These are phyloP conservation scores for Phyllostomus hastatus DNA, from an alignment of 2,113 vertebrate genomes.

Conservation along the genomic window DNA sequence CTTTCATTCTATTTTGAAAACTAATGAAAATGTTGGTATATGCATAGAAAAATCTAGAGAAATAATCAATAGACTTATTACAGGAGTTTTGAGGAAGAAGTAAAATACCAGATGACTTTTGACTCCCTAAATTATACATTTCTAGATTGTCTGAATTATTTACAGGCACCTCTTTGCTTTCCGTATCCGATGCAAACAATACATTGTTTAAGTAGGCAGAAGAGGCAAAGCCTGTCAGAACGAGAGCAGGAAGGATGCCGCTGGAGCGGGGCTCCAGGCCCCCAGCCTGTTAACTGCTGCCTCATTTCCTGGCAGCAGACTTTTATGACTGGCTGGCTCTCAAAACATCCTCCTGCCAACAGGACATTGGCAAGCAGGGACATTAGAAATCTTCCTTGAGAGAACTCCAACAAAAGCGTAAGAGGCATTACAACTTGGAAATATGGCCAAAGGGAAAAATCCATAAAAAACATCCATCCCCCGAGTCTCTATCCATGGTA, in stretches of 20 bases:
- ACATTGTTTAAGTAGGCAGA: constrained; percentile 16
- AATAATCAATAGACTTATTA: neutral
- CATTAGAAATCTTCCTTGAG: constrained; percentile 54
- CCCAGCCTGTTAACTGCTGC: neutral
- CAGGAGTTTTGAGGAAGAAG: neutral
- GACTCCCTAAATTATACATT: constrained; percentile 38
- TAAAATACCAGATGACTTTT: neutral
- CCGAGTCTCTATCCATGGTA: neutral
- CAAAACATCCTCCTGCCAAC: neutral
- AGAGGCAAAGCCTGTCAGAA: neutral
- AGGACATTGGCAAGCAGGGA: neutral
- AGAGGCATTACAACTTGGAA: constrained; percentile 40
- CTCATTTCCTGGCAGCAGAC: constrained; percentile 14
- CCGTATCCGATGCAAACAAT: constrained; percentile 5
- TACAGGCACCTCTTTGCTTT: constrained; percentile 35
- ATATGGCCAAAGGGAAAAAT: constrained; percentile 43
- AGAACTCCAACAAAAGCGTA: constrained; percentile 39
- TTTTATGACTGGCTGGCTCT: constrained; percentile 17
- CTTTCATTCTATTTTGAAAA: neutral
- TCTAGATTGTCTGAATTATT: constrained; percentile 50
- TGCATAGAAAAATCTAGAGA: neutral
- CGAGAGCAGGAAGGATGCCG: neutral
- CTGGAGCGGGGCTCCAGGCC: neutral
- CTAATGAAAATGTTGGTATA: neutral
- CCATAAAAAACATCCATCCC: constrained; percentile 4